Base-by-base conservation (phyloP, 2,888 invertebrate genomes). In the Allolobophora icterica region DNA sequence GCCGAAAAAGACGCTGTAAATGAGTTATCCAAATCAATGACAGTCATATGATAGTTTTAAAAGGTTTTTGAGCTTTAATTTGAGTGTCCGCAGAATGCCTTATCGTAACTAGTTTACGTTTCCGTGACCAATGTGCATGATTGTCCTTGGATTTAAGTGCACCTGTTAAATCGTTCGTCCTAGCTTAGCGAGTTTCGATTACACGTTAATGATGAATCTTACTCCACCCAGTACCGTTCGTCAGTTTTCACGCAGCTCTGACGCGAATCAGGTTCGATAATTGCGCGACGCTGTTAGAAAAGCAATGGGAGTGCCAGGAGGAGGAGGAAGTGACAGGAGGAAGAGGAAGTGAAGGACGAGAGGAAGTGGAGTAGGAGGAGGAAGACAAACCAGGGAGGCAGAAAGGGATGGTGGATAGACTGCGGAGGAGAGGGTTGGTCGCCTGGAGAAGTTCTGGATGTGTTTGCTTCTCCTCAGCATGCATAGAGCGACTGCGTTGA, bases 261-360 rank as follows among this genome's bases (percentile, higher is more conserved):
- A 71, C 30, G 71, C 71, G 71, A n/a, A 30, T 71, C 71, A n/a
- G 71, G 71, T 71, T 71, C 71, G 71, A 71, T 71, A 71, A 71
- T 71, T 71, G 71, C 71, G 30, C 71, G 71, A 71, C 71, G 71
- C n/a, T n/a, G 71, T n/a, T 71, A 13, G 71, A 71, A 24, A 6
- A 24, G 24, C 24, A n/a, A 71, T 17, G 87, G 15, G 30, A 58
- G n/a, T n/a, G n/a, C n/a, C n/a, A n/a, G n/a, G n/a, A n/a, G n/a
- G n/a, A n/a, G n/a, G n/a, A 15, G 19, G 21, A 35, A 35, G 87
- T 19, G 34, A 15, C 35, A 35, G 38, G 24, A 34, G 34, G 38
- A 35, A 87, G 30, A 87, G 87, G 38, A 87, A 34, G 35, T 24
- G n/a, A 87, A 38, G 24, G 87, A 87, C 34, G 35, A 33, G 35